Percentiles rank a stretch among this genome's conserved stretches.
Evolutionary conservation across 2,113 vertebrate species (phyloP).

Genomic region (Piaya cayana): DNA sequence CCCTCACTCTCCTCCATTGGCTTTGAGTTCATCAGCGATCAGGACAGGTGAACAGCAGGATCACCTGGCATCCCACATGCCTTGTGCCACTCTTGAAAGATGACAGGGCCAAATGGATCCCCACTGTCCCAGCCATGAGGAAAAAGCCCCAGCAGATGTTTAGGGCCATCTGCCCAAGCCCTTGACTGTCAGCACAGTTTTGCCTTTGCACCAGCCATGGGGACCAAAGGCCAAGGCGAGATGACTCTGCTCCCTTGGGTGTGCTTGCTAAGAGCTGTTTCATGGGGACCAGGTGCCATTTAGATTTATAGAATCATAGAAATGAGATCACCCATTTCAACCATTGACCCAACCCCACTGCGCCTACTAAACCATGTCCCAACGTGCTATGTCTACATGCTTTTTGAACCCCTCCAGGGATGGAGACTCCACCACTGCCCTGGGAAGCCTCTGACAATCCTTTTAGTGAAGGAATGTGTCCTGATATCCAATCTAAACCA

Average conservation of each 20-base stretch:
- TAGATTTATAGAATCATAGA: too few species aligned
- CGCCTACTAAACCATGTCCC: too few species aligned
- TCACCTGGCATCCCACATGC: not conserved
- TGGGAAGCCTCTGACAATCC: too few species aligned
- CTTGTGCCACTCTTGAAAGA: not conserved
- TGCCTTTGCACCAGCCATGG: not conserved
- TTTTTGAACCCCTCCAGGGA: too few species aligned
- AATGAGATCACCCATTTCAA: too few species aligned
- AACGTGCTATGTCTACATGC: too few species aligned
- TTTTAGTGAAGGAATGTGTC: too few species aligned
- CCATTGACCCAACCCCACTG: too few species aligned
- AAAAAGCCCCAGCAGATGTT: not conserved
- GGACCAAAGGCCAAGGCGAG: not conserved
- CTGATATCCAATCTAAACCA: too few species aligned
- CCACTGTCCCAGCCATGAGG: not conserved
- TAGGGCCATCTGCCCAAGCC: not conserved
- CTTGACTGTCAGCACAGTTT: not conserved
- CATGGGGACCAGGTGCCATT: fast-evolving
- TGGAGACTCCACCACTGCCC: too few species aligned
- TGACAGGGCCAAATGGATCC: fast-evolving
- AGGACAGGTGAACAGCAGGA: not conserved
- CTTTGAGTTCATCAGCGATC: not conserved
- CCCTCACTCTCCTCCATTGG: not conserved
- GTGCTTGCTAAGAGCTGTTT: not conserved
- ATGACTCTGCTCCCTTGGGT: not conserved